Percentiles rank a stretch among this genome's conserved stretches.
Conservation (phyloP, 2,113 vertebrate genomes). For the Dasypus novemcinctus region DNA sequence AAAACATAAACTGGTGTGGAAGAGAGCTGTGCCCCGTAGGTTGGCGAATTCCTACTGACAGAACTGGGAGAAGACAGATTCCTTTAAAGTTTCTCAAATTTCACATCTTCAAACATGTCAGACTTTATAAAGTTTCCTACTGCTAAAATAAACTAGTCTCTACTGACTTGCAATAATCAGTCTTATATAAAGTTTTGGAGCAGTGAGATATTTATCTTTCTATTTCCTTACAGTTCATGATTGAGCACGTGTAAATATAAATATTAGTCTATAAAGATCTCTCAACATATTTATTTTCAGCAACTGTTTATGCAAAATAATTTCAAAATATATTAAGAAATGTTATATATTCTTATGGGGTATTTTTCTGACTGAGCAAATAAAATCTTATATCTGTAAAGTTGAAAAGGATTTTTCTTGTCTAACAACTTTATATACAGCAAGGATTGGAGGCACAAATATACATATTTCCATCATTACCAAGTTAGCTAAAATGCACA, state of each 20-base stretch:
- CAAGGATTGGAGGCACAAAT: neutral
- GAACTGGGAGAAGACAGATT: neutral
- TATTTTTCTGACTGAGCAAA: slow-evolving; percentile 47
- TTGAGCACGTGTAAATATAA: slow-evolving; percentile 40
- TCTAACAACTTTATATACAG: neutral
- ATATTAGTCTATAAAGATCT: slow-evolving; percentile 44
- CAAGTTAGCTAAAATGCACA: neutral
- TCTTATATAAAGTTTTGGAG: neutral
- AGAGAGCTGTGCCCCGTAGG: neutral
- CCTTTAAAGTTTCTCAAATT: slow-evolving; percentile 43
- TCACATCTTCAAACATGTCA: slow-evolving; percentile 3
- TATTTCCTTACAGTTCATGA: slow-evolving; percentile 38
- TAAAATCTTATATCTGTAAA: slow-evolving; percentile 32
- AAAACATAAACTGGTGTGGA: slow-evolving; percentile 6
- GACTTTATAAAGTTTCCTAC: slow-evolving; percentile 12
- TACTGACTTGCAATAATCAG: slow-evolving; percentile 28
- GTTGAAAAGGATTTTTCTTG: slow-evolving; percentile 33
- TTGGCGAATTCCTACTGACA: slow-evolving; percentile 11
- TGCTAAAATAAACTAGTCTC: slow-evolving; percentile 45
- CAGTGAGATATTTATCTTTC: slow-evolving; percentile 6
- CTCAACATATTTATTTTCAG: slow-evolving; percentile 34
- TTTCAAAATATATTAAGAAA: slow-evolving; percentile 39
- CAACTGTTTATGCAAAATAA: slow-evolving; percentile 45
- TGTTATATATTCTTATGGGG: slow-evolving; percentile 17
- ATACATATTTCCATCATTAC: slow-evolving; percentile 28